Evolutionary conservation across 1,140 invertebrate genomes (phyloP).

Genomic region (Drosophila sproati): DNA sequence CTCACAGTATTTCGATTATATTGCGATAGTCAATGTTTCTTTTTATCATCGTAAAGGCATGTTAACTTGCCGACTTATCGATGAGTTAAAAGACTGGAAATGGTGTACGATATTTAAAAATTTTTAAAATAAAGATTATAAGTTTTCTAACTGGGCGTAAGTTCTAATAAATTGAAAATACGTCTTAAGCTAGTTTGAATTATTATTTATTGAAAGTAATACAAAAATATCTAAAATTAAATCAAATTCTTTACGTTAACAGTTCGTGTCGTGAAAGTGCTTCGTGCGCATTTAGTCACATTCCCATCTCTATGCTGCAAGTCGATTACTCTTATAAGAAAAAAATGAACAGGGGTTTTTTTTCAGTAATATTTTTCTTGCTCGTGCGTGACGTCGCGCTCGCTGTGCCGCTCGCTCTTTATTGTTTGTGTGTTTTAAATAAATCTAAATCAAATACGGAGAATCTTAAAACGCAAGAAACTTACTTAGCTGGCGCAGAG

Average conservation of each 20-base stretch:
- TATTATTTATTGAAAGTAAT: neutral
- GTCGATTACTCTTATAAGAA: constrained; percentile 41
- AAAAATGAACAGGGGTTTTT: constrained; percentile 34
- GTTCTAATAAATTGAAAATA: neutral
- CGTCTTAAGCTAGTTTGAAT: neutral
- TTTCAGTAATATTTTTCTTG: constrained; percentile 47
- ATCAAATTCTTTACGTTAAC: neutral
- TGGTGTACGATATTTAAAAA: neutral
- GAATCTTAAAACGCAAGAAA: constrained; percentile 52
- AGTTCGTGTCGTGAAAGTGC: neutral
- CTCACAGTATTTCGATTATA: neutral
- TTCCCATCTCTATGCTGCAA: constrained; percentile 26
- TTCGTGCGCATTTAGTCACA: neutral
- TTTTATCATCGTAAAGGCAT: neutral
- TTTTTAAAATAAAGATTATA: neutral
- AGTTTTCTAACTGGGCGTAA: neutral
- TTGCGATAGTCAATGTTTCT: neutral
- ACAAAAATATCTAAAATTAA: neutral
- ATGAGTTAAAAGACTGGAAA: neutral
- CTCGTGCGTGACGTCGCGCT: constrained; percentile 45
- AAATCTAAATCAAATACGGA: constrained; percentile 25
- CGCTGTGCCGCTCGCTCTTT: constrained; percentile 17
- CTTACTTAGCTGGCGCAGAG: constrained; percentile 26
- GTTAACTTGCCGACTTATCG: neutral
- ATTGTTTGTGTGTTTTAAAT: constrained; percentile 53